These are phyloP conservation scores for Sorex fumeus DNA, from an alignment of 2,113 vertebrate species.

Conservation along the genomic window DNA sequence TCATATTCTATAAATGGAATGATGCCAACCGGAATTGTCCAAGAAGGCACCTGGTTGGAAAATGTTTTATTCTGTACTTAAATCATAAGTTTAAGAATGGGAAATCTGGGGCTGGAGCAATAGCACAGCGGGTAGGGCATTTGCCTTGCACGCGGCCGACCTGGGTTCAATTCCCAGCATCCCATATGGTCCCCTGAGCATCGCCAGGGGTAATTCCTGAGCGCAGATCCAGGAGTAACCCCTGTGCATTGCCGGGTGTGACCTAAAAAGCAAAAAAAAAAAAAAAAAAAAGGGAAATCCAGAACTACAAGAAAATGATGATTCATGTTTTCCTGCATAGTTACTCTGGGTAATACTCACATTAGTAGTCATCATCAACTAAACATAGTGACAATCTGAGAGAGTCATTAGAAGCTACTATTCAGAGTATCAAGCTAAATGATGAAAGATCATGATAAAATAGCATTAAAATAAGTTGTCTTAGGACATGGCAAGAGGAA, in stretches of 20 bases:
- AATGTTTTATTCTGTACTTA: not conserved
- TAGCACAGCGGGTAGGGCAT: no score
- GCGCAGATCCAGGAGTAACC: no score
- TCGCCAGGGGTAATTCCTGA: no score
- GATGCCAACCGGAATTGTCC: not conserved
- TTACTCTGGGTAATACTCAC: not conserved
- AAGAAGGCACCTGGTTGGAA: conserved; percentile 49
- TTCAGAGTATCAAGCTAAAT: not conserved
- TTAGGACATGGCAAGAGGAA: not conserved
- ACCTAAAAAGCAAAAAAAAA: no score
- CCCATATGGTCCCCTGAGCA: no score
- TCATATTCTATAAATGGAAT: not conserved
- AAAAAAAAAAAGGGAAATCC: no score
- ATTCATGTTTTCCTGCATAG: not conserved
- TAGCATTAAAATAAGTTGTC: conserved; percentile 43
- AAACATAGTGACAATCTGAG: not conserved
- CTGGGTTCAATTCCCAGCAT: no score
- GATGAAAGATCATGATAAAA: not conserved
- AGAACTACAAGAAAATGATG: conserved; percentile 1
- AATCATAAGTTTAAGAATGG: conserved; percentile 34
- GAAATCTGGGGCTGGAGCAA: no score
- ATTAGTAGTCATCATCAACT: not conserved
- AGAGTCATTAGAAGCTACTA: not conserved
- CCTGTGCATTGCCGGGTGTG: no score
- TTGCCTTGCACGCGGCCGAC: no score